Conservation (phyloP, 2,888 invertebrate species). For the Furcula furcula region DNA sequence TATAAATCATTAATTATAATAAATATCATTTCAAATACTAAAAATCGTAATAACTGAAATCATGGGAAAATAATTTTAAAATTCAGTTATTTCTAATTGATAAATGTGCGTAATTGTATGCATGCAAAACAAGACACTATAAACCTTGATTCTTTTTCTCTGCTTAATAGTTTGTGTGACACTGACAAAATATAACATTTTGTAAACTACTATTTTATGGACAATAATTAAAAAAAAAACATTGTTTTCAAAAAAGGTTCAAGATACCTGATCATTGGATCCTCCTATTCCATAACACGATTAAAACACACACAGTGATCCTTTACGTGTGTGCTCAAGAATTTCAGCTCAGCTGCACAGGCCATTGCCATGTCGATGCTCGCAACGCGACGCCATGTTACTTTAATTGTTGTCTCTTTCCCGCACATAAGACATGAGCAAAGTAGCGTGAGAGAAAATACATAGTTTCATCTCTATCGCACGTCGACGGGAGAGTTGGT, state of each 20-base stretch:
- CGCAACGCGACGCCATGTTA: slow-evolving; percentile 66
- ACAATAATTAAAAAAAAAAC: no score
- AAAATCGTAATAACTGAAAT: no score
- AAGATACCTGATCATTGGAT: slow-evolving; percentile 41
- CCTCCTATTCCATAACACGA: slow-evolving; percentile 51
- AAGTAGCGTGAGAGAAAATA: slow-evolving; percentile 38
- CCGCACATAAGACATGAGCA: slow-evolving; percentile 22
- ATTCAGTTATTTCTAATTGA: no score
- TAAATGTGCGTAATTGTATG: no score
- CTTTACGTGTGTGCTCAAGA: slow-evolving; percentile 57
- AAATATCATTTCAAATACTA: no score
- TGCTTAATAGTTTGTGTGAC: no score
- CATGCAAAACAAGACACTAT: no score
- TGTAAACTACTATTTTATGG: no score
- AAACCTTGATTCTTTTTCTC: no score
- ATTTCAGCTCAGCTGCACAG: slow-evolving; percentile 58
- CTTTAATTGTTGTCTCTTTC: slow-evolving; percentile 58
- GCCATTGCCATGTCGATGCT: slow-evolving; percentile 44
- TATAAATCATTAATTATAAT: no score
- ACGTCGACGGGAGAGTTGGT: slow-evolving; percentile 36
- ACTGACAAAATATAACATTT: no score
- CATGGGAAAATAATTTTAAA: no score
- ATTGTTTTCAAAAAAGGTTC: slow-evolving; percentile 45
- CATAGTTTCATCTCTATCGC: slow-evolving; percentile 48
- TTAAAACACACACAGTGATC: slow-evolving; percentile 49